A percentile compares a stretch with the other conserved stretches of the same genome.
Conservation (phyloP, 2,888 invertebrate genomes). For the Synergus japonicus region DNA sequence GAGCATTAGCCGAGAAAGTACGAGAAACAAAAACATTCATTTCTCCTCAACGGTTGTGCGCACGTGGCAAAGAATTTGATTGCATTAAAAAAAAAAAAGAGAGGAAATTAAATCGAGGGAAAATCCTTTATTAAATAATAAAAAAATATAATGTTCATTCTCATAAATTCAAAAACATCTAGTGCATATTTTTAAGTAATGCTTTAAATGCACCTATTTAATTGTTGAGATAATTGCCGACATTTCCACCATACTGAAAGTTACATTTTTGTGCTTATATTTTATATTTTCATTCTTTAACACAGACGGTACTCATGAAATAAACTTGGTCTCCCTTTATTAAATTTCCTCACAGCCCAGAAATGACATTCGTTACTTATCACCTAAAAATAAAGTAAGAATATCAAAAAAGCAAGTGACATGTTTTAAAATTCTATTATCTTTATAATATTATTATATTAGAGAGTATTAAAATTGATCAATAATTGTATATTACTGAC, state of each 20-base stretch:
- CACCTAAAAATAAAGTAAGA: background rate
- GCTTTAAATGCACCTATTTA: background rate
- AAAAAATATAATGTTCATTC: background rate
- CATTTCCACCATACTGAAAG: background rate
- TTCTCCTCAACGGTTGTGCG: background rate
- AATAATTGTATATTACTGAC: no score
- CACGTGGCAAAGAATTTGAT: background rate
- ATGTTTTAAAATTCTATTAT: no score
- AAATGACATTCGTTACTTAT: background rate
- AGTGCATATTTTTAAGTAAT: no score
- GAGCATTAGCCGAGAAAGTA: slow-evolving; percentile 25
- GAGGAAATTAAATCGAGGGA: background rate
- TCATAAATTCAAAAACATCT: no score
- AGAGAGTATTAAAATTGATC: no score
- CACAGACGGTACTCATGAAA: background rate
- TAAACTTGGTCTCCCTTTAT: background rate
- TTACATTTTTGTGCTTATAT: background rate
- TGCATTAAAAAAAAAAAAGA: background rate
- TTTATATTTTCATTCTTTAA: background rate
- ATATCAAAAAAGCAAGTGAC: background rate
- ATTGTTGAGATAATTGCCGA: background rate
- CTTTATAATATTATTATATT: no score
- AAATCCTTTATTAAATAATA: background rate
- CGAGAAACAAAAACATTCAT: background rate
- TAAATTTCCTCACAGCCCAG: background rate